Conservation (phyloP, 1,140 invertebrate species). For the Pogonognathellus flavescens region DNA sequence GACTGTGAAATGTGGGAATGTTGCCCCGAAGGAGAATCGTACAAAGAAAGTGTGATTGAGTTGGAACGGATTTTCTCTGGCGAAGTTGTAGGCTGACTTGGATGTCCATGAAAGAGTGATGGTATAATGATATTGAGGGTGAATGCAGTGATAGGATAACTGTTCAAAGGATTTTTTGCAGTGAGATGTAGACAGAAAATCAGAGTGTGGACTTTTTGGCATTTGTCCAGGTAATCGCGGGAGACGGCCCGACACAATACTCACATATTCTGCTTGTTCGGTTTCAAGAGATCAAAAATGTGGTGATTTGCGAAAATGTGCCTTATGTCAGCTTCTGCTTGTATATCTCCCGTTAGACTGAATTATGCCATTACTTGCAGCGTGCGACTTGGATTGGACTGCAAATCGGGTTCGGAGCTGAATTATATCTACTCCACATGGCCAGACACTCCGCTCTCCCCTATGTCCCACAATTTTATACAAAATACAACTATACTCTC, state of each 20-base stretch:
- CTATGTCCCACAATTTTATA: background rate
- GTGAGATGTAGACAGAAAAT: conserved; percentile 31
- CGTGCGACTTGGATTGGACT: conserved; percentile 31
- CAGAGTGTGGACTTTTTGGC: conserved; percentile 55
- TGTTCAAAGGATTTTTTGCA: conserved; percentile 2
- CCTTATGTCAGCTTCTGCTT: conserved; percentile 53
- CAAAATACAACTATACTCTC: too few species aligned
- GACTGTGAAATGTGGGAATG: conserved; percentile 7
- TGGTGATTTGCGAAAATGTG: conserved; percentile 60
- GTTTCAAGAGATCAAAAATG: conserved; percentile 55
- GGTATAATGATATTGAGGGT: conserved; percentile 29
- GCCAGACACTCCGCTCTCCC: conserved; percentile 4
- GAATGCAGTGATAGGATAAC: conserved; percentile 17
- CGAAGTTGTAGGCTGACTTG: background rate
- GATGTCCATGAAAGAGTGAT: conserved; percentile 43
- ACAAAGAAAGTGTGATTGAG: conserved; percentile 30
- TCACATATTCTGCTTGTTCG: conserved; percentile 49
- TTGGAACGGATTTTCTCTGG: background rate
- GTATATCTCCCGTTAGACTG: conserved; percentile 48
- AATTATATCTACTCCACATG: conserved; percentile 24
- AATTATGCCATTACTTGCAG: conserved; percentile 42
- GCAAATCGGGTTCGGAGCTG: conserved; percentile 24
- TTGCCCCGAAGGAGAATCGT: background rate
- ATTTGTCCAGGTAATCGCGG: conserved; percentile 52
- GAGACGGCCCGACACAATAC: conserved; percentile 40